Evolutionary conservation across 2,888 invertebrate species (phyloP).

Genomic region (Acronicta aceris): DNA sequence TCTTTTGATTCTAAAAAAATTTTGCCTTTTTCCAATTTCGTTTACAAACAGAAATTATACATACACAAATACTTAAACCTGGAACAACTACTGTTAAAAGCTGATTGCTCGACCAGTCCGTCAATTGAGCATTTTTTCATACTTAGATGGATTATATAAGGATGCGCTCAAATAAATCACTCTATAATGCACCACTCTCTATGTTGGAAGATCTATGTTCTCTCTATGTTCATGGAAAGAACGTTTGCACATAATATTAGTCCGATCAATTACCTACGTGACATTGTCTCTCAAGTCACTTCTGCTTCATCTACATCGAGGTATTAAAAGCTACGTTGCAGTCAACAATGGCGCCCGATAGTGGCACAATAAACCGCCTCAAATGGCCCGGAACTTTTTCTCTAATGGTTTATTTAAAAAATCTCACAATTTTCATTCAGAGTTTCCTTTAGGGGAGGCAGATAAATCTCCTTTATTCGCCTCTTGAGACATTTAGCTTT

Average conservation of each 20-base stretch:
- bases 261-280: constrained; percentile 2
- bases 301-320: constrained; percentile 49
- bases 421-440: constrained; percentile 86
- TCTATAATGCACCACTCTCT: too few species aligned
- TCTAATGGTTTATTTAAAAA: constrained; percentile 88
- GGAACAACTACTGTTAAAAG: too few species aligned
- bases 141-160: too few species aligned
- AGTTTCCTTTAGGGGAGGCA: constrained; percentile 78
- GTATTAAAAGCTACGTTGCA: constrained; percentile 70
- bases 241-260: neutral
- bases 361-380: constrained; percentile 85
- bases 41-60: too few species aligned
- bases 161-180: too few species aligned
- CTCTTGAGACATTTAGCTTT: constrained; percentile 82
- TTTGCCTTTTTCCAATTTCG: too few species aligned
- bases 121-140: too few species aligned
- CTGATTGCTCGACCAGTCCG: too few species aligned
- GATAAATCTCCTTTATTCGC: constrained; percentile 86
- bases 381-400: constrained; percentile 88
- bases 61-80: too few species aligned
- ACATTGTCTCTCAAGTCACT: constrained; percentile 23
- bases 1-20: too few species aligned
- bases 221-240: neutral
- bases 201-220: too few species aligned
- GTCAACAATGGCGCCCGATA: constrained; percentile 83